Conservation (phyloP, 2,113 vertebrate species). For the Tympanuchus pallidicinctus region DNA sequence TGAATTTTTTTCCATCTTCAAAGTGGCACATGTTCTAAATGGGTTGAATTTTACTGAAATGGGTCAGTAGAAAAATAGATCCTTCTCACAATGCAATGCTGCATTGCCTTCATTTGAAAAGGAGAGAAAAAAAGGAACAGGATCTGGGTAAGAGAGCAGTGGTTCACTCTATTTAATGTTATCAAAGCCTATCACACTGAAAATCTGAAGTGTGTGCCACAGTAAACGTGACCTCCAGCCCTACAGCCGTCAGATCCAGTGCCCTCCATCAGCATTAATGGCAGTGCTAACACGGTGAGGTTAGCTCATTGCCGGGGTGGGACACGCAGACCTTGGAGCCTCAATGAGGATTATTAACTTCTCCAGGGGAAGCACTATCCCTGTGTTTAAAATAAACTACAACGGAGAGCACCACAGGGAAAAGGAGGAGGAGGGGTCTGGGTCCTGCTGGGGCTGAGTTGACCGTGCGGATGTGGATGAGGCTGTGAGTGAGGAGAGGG, state of each 20-base stretch:
- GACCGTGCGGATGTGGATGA: rapidly evolving
- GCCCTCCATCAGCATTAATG: background rate
- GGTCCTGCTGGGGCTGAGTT: background rate
- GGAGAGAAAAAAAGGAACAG: background rate
- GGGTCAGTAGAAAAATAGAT: conserved; percentile 62
- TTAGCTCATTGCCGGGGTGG: background rate
- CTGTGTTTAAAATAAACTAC: background rate
- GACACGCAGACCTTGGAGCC: background rate
- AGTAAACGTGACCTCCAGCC: background rate
- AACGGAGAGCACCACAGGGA: background rate
- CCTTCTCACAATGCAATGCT: background rate
- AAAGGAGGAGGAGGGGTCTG: background rate
- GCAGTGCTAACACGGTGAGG: background rate
- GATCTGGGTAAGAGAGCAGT: background rate
- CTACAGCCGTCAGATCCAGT: background rate
- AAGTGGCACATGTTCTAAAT: background rate
- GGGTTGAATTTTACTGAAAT: conserved; percentile 29
- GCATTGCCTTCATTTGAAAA: conserved; percentile 33
- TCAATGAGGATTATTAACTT: background rate
- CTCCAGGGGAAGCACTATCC: background rate
- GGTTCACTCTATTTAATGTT: background rate
- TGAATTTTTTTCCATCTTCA: conserved; percentile 2
- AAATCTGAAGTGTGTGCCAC: background rate
- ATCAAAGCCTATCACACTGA: conserved; percentile 25
- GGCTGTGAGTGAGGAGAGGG: background rate